phyloP scores from a whole-genome alignment of 2,888 invertebrate species.

The Apeira syringaria region DNA sequence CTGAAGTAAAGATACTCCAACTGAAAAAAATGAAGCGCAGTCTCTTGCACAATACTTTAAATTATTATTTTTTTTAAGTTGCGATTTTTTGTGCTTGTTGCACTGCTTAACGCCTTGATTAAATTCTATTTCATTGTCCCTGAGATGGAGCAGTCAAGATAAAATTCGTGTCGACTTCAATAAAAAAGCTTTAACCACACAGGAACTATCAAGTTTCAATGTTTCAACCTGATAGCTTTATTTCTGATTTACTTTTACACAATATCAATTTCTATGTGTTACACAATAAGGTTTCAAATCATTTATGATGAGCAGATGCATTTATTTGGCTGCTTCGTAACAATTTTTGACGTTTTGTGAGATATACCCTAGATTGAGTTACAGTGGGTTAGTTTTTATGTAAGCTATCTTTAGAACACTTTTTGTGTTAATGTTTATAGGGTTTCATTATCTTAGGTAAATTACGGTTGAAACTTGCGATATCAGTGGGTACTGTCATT shows the following conservation, averaged over 20 bases:
- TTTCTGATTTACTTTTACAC: constrained; percentile 29
- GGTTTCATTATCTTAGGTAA: constrained; percentile 23
- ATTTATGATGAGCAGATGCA: neutral
- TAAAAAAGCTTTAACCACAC: constrained; percentile 47
- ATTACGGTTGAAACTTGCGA: too few relatives aligned
- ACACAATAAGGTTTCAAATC: neutral
- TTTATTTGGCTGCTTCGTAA: constrained; percentile 40
- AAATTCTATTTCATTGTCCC: neutral
- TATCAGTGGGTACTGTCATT: too few relatives aligned
- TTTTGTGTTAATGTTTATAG: constrained; percentile 26
- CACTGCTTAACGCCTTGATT: too few relatives aligned
- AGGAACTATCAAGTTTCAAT: constrained; percentile 58
- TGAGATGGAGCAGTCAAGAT: constrained; percentile 28
- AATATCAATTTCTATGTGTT: constrained; percentile 31
- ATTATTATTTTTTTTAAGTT: too few relatives aligned
- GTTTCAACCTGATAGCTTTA: constrained; percentile 55
- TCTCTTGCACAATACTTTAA: too few relatives aligned
- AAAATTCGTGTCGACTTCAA: constrained; percentile 44
- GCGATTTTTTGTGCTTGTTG: too few relatives aligned
- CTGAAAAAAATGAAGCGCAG: too few relatives aligned
- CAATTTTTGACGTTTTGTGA: constrained; percentile 49
- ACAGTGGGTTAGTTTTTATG: constrained; percentile 34
- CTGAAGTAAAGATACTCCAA: too few relatives aligned
- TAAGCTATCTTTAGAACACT: constrained; percentile 33
- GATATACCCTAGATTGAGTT: constrained; percentile 47